Evolutionary conservation across 2,113 vertebrate genomes (phyloP), one percentile per base, ranked within the genome.

Genomic region (Plecotus auritus): DNA sequence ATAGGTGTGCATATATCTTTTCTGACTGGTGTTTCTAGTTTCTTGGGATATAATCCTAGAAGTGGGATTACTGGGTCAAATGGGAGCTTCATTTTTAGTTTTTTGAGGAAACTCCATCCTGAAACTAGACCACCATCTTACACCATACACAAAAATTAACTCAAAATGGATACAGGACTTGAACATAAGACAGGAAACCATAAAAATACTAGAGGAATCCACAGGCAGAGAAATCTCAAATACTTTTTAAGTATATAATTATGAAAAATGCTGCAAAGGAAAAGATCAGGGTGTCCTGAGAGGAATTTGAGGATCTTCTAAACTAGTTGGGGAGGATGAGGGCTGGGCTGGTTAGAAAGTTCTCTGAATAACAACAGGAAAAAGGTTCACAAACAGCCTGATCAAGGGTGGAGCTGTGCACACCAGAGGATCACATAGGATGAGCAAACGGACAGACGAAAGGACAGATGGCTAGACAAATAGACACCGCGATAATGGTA

Each of bases 331-430:
- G 20, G 47, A 1, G 1, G 2, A 1, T 32, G 30, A 17, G 64
- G 2, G 12, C 35, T 49, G 54, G 11, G 28, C 22, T 89, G n/a
- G 16, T 40, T 90, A 88, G 51, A 76, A 85, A 59, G 11, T 26
- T 77, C n/a, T 78, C 67, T 45, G 30, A 89, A 45, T 45, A 69
- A 91, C 7, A 56, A 49, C 84, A 95, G n/a, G 12, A 7, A 80
- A 76, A 42, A 47, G 51, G 37, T 42, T 88, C 35, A 16, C 6
- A 37, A 59, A 30, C 7, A 16, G 14, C 18, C 9, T 14, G 30
- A n/a, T 11, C 74, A 42, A 85, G 2, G 28, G 45, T 51, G 69
- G 7, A 35, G 56, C 11, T 59, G 51, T 30, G 2, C 30, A n/a
- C 13, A 30, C 11, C 26, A 51, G 30, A 82, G 23, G 13, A 72